Base-by-base conservation (phyloP, 2,113 vertebrate species). In the Oreocharis arfaki region DNA sequence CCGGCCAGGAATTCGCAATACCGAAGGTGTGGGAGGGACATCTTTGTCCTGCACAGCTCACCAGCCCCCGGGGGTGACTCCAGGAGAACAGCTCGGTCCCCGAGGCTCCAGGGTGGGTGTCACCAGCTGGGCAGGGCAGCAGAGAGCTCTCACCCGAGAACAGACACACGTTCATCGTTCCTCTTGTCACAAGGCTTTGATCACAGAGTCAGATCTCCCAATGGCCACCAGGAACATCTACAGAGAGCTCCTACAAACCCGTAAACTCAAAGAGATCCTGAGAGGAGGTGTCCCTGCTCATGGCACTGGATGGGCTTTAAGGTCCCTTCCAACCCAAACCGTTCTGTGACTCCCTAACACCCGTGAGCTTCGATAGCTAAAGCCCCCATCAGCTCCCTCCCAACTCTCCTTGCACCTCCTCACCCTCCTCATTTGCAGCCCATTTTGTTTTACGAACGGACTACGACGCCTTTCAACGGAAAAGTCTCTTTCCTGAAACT, bases 271-370 rank as follows among this genome's bases (percentile, higher is more conserved):
- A 22, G 26, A 33, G 19, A 17, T 2, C 52, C 77, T 7, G 68
- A 7, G 11, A 7, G 15, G 30, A 52, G 32, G 32, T 59, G 33
- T n/a, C 14, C 53, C 78, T 68, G 39, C 8, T 19, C 33, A 7
- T 2, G 27, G 35, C 11, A 30, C 6, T 46, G 22, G 41, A 41
- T 41, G 41, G 39, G 2, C 23, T 53, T 47, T 14, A 6, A 53
- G 39, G 23, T 60, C 53, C 18, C 12, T 65, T 20, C 52, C 61
- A 41, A 8, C 24, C 16, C 78, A 53, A 60, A n/a, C 20, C 14
- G 8, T 19, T 3, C 57, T 9, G 21, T 2, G 30, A 41, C 3
- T 52, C 46, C 21, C 0, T 0, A 59, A 8, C 4, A n/a, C 13
- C 7, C 6, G 8, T 3, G 22, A 55, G 22, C 6, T 70, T 63